Evolutionary conservation across 1,140 invertebrate species (phyloP), one percentile per base, ranked within the genome.

Genomic region (Drosophila kepulauana): DNA sequence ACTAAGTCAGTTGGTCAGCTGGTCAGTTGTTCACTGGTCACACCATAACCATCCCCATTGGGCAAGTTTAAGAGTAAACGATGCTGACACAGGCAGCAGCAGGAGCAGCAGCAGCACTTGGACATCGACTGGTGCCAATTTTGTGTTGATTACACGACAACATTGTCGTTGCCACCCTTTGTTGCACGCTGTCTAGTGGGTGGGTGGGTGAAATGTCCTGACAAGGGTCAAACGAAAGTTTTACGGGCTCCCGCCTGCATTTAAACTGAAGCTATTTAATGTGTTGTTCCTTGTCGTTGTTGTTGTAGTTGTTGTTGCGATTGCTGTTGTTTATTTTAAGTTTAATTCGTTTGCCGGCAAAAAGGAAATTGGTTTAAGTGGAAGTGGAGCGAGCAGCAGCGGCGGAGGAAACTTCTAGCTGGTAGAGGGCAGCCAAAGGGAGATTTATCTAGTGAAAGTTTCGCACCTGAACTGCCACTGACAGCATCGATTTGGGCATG

Each of bases 181-280:
- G 35, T 38, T 41, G 41, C 59, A 13, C 38, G 54, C 45, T 81
- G 57, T 25, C 20, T 25, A 25, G 11, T 43, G 43, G 35, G 6
- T 38, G 5, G 33, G 51, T 56, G 49, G 49, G 59, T 30, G 16
- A 16, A 33, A 20, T 20, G 7, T n/a, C 11, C 43, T 75, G 82
- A 87, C 85, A 88, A 87, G 82, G 82, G 82, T 87, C 82, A 87
- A 88, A 64, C 78, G 80, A 87, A 87, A 87, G 82, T 87, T 87
- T 84, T 72, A 78, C 65, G 79, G 68, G 63, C 79, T 72, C 67
- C 52, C 45, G 43, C 13, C 51, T 35, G 49, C 68, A 75, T 64
- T 75, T 71, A 64, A 75, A 73, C 79, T 70, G 82, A 76, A 73
- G 76, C 77, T 62, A 45, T 62, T 69, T 75, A 75, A 57, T 63